Evolutionary conservation across 92 coral and sea anemone species (phyloP), one percentile per base, ranked within the genome.

Genomic region (Parazoanthus swiftii): DNA sequence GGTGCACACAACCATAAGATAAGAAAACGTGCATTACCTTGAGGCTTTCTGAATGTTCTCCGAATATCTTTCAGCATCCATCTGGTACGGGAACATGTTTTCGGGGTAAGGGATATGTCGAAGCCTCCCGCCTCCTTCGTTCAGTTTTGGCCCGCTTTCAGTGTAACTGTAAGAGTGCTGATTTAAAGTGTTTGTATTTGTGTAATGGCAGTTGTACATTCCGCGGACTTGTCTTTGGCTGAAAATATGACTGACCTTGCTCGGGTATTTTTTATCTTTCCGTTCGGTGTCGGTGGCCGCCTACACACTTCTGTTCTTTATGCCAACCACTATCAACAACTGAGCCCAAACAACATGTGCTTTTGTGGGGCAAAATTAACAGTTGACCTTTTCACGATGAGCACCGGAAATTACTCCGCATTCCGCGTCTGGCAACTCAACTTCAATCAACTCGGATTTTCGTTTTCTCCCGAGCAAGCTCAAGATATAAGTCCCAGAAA

Each of bases 341-440:
- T 39, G 63, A 46, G 42, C 46, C 65, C 46, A 84, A 82, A 84
- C 78, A 71, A 84, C 87, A 84, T 70, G 63, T 33, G 87, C 87
- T 84, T 84, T 84, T 84, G 79, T 84, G 65, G 66, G 63, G 86
- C 72, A 42, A 68, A 82, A 43, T 82, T 68, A 82, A 68, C 86
- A 25, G 79, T 70, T 72, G 87, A 84, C 87, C 87, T 84, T 29
- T 67, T 72, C 78, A 71, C 46, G 26, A 43, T 11, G 78, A 25
- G 42, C 65, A 68, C 87, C 87, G 87, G 87, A 84, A 44, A 71
- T 84, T 70, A 84, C 78, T 48, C 25, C 8, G 87, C 79, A 70
- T 72, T 70, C 87, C 67, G 37, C 43, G 86, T 83, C 86, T 70
- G 77, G 76, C 42, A 46, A 14, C 13, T 67, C 26, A 44, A 37